Conservation (phyloP, 2,888 invertebrate genomes). For the Scelioninae gen. 1 region DNA sequence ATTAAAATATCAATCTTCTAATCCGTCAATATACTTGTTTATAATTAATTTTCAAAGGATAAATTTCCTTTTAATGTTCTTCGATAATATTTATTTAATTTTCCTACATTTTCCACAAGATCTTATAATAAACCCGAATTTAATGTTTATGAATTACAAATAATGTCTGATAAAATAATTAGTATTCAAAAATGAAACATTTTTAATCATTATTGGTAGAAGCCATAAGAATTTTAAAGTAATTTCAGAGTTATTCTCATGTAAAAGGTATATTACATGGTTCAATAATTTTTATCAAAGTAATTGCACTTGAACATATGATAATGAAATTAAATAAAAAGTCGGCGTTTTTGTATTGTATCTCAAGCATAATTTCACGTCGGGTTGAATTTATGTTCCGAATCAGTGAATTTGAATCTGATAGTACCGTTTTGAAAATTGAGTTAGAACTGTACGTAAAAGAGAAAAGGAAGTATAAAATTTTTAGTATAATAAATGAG, state of each 20-base stretch:
- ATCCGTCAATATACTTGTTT: not conserved
- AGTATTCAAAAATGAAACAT: too few species aligned
- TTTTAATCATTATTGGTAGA: too few species aligned
- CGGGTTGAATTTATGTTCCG: constrained; percentile 23
- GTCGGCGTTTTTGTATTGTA: not conserved
- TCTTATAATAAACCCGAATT: too few species aligned
- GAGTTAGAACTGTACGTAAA: constrained; percentile 3
- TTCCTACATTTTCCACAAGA: too few species aligned
- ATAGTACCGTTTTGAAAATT: constrained; percentile 20
- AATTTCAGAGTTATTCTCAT: too few species aligned
- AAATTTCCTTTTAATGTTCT: too few species aligned
- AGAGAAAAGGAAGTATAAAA: constrained; percentile 3
- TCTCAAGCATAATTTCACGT: constrained; percentile 6
- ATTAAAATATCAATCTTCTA: constrained; percentile 1
- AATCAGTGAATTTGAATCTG: constrained; percentile 6
- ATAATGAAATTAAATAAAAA: constrained; percentile 10
- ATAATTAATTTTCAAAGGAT: not conserved
- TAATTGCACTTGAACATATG: not conserved
- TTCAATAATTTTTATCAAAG: not conserved
- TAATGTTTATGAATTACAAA: too few species aligned
- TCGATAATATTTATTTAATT: too few species aligned
- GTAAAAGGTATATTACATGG: not conserved
- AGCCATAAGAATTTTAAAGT: too few species aligned
- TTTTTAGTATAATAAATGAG: not conserved
- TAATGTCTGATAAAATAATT: too few species aligned